Conservation (phyloP, 2,888 invertebrate species). For the Nowickia ferox region DNA sequence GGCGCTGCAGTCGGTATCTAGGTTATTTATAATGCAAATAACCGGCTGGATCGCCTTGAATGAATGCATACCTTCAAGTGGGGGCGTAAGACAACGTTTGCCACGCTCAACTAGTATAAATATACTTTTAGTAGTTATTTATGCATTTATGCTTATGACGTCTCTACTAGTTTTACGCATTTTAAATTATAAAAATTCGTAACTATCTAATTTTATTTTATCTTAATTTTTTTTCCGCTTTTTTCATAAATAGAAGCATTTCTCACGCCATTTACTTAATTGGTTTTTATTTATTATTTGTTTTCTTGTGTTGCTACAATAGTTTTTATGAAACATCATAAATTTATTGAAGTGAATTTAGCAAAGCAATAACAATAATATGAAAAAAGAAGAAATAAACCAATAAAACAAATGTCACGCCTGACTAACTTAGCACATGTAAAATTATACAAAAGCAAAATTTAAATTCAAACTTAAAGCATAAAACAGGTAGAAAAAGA, state of each 20-base stretch:
- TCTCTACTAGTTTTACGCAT: conserved; percentile 20
- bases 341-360: conserved; percentile 18
- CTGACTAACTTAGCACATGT: conserved; percentile 69
- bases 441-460: conserved; percentile 36
- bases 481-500: conserved; percentile 38
- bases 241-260: conserved; percentile 45
- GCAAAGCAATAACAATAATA: neutral
- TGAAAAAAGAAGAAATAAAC: neutral
- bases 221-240: neutral
- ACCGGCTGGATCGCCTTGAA: too few species aligned
- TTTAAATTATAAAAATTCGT: neutral
- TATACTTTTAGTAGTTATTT: too few species aligned
- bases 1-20: too few species aligned
- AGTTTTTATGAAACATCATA: conserved; percentile 52
- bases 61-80: too few species aligned
- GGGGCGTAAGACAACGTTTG: too few species aligned
- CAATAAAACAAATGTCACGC: conserved; percentile 70
- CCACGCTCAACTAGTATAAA: too few species aligned
- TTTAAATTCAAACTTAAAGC: conserved; percentile 22
- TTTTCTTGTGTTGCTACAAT: conserved; percentile 51
- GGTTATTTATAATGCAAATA: too few species aligned
- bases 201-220: neutral
- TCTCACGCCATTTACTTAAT: conserved; percentile 63
- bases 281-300: conserved; percentile 8
- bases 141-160: neutral